These are phyloP conservation scores for Heliothis subflexa DNA, from an alignment of 1,140 invertebrate genomes.

Conservation along the genomic window DNA sequence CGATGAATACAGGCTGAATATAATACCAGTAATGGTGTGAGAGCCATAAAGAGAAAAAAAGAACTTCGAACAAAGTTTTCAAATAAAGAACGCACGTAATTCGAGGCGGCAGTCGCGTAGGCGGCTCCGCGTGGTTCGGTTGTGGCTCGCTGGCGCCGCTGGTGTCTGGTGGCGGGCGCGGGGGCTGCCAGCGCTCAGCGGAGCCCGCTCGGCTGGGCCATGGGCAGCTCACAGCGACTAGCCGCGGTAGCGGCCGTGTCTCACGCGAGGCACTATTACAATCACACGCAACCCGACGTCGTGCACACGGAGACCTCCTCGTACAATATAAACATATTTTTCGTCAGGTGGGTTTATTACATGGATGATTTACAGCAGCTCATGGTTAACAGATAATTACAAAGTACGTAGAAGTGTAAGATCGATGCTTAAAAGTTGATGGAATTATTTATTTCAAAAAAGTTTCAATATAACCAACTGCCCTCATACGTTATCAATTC, in stretches of 20 bases:
- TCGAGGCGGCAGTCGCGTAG: conserved; percentile 61
- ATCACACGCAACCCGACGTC: conserved; percentile 70
- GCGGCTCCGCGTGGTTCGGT: conserved; percentile 70
- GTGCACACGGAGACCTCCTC: conserved; percentile 65
- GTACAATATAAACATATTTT: conserved; percentile 79
- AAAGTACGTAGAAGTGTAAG: too few relatives aligned
- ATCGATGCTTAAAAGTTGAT: not conserved
- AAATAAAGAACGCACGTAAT: conserved; percentile 28
- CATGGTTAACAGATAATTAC: too few relatives aligned
- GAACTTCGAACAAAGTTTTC: conserved; percentile 1
- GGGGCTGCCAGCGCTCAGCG: conserved; percentile 72
- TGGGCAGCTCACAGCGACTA: conserved; percentile 80
- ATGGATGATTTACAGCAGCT: not conserved
- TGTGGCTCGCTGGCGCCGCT: conserved; percentile 76
- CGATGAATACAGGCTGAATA: conserved; percentile 59
- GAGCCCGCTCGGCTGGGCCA: conserved; percentile 82
- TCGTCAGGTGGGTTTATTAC: conserved; percentile 74
- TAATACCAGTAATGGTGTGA: conserved; percentile 6
- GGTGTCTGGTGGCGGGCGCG: conserved; percentile 72
- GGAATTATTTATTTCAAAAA: too few relatives aligned
- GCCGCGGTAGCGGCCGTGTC: conserved; percentile 79
- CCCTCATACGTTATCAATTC: too few relatives aligned
- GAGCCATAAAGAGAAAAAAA: conserved; percentile 29
- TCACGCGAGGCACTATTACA: conserved; percentile 76
- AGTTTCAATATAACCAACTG: too few relatives aligned